phyloP scores from a whole-genome alignment of 1,140 invertebrate genomes.

The Propsilocerus akamusi region DNA sequence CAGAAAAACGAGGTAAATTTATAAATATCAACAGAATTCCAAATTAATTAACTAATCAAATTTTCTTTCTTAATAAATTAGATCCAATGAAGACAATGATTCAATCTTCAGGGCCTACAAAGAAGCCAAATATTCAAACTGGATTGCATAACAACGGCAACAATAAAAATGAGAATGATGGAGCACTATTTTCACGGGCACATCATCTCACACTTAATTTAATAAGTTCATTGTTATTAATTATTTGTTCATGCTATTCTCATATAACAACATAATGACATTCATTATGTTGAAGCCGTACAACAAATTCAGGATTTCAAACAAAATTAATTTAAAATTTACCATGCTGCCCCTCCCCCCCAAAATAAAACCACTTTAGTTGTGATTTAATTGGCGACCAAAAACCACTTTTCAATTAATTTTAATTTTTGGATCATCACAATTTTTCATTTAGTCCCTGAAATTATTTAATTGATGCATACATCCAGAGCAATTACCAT shows the following conservation, averaged over 20 bases:
- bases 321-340: slow-evolving; percentile 3
- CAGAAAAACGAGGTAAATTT: too few relatives aligned
- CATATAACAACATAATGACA: not conserved
- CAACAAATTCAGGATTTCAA: not conserved
- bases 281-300: not conserved
- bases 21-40: too few relatives aligned
- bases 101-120: not conserved
- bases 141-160: not conserved
- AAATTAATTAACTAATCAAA: not conserved
- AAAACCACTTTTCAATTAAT: too few relatives aligned
- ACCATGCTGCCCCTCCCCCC: too few relatives aligned
- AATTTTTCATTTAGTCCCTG: too few relatives aligned
- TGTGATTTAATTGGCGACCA: too few relatives aligned
- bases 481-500: too few relatives aligned
- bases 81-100: not conserved
- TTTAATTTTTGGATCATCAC: too few relatives aligned
- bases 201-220: not conserved
- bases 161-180: not conserved
- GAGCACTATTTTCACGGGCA: not conserved
- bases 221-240: not conserved
- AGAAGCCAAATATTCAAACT: not conserved
- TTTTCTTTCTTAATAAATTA: not conserved
- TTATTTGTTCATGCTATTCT: slow-evolving; percentile 1
- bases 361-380: too few relatives aligned
- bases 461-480: too few relatives aligned